Evolutionary conservation across 2,797 vertebrate genomes (phyloP).

Genomic region (Pristis pectinata): DNA sequence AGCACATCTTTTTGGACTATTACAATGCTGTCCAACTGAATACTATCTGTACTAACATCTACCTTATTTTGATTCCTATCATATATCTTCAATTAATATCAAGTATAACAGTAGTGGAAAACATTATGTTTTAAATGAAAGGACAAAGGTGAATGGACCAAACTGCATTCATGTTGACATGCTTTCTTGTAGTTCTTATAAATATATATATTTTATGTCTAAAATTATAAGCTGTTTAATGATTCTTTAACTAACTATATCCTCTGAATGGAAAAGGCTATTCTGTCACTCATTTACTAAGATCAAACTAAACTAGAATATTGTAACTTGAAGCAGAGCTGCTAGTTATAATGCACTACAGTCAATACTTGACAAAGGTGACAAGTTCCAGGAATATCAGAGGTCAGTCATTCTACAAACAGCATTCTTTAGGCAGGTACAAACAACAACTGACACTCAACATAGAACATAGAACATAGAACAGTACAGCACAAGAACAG

Average conservation of each 20-base stretch:
- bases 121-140: not conserved
- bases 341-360: not conserved
- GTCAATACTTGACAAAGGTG: not conserved
- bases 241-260: not conserved
- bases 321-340: not conserved
- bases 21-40: not conserved
- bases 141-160: not conserved
- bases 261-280: not conserved
- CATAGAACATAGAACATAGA: too few species aligned
- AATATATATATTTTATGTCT: not conserved
- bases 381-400: not conserved
- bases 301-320: not conserved
- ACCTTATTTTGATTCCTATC: not conserved
- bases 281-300: not conserved
- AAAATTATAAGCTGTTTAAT: not conserved
- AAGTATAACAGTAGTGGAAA: not conserved
- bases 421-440: not conserved
- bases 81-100: not conserved
- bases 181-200: not conserved
- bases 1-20: not conserved
- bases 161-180: not conserved
- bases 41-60: not conserved
- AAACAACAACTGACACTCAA: not conserved
- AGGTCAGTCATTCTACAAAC: not conserved
- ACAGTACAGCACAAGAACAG: too few species aligned